Evolutionary conservation across 2,888 invertebrate species (phyloP).

Genomic region (Torymus tubicola): DNA sequence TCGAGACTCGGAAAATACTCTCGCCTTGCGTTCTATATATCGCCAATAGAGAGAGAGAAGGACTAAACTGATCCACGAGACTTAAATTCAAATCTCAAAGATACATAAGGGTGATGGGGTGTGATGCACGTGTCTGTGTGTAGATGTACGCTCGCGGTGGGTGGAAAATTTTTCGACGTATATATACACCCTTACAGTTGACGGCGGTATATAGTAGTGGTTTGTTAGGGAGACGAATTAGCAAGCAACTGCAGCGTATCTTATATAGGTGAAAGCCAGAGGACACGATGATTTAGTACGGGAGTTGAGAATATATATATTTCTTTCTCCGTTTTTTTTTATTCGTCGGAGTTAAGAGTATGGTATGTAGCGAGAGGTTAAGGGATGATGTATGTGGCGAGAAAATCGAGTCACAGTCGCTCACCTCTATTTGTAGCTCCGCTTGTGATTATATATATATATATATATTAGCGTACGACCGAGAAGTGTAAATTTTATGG

Average conservation of each 20-base stretch:
- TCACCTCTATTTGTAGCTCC: neutral
- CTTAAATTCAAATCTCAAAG: constrained; percentile 58
- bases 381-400: constrained; percentile 13
- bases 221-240: constrained; percentile 52
- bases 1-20: constrained; percentile 1
- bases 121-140: neutral
- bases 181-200: too few relatives aligned
- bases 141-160: neutral
- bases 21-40: too few relatives aligned
- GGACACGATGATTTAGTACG: constrained; percentile 20
- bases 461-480: neutral
- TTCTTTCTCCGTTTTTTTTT: neutral
- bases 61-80: constrained; percentile 48
- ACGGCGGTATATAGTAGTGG: neutral
- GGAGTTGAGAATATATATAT: constrained; percentile 10
- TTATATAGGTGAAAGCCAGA: constrained; percentile 3
- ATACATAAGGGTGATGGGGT: constrained; percentile 44
- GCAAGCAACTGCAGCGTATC: constrained; percentile 4
- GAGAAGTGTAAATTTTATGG: constrained; percentile 17
- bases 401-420: constrained; percentile 34
- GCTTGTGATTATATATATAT: neutral
- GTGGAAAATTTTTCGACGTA: neutral
- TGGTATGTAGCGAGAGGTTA: neutral
- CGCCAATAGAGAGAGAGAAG: too few relatives aligned
- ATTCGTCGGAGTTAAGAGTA: neutral